These are phyloP conservation scores for Thera britannica DNA, from an alignment of 2,888 invertebrate genomes.

Conservation along the genomic window DNA sequence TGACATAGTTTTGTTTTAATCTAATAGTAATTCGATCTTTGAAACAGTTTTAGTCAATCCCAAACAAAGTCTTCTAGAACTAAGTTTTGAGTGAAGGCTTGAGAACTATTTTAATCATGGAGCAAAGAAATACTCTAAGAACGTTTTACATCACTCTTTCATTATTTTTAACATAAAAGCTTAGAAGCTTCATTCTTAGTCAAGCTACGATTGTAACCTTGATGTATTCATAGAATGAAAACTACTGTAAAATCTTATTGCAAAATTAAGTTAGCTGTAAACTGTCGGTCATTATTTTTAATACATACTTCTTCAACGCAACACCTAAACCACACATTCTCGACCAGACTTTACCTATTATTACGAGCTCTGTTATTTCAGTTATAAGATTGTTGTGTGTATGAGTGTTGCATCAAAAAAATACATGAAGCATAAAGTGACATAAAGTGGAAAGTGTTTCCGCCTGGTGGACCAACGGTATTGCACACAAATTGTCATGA, in stretches of 20 bases:
- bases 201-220: too few species aligned
- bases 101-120: neutral
- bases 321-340: slow-evolving; percentile 4
- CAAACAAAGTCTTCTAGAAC: neutral
- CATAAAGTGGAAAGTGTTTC: slow-evolving; percentile 76
- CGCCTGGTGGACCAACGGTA: slow-evolving; percentile 63
- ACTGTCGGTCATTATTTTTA: neutral
- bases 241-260: neutral
- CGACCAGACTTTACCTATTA: slow-evolving; percentile 9
- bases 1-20: slow-evolving; percentile 39
- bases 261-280: neutral
- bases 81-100: neutral
- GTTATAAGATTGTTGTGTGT: slow-evolving; percentile 34
- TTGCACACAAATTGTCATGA: slow-evolving; percentile 64
- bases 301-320: slow-evolving; percentile 5
- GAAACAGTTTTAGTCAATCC: neutral
- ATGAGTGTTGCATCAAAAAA: slow-evolving; percentile 42
- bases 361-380: slow-evolving; percentile 23
- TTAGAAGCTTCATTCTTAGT: too few species aligned
- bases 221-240: neutral
- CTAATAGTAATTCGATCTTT: slow-evolving; percentile 17
- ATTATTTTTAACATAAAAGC: too few species aligned
- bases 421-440: slow-evolving; percentile 60
- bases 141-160: neutral
- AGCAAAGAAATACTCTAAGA: too few species aligned